phyloP scores from a whole-genome alignment of 2,113 vertebrate species.

The Petaurus breviceps region DNA sequence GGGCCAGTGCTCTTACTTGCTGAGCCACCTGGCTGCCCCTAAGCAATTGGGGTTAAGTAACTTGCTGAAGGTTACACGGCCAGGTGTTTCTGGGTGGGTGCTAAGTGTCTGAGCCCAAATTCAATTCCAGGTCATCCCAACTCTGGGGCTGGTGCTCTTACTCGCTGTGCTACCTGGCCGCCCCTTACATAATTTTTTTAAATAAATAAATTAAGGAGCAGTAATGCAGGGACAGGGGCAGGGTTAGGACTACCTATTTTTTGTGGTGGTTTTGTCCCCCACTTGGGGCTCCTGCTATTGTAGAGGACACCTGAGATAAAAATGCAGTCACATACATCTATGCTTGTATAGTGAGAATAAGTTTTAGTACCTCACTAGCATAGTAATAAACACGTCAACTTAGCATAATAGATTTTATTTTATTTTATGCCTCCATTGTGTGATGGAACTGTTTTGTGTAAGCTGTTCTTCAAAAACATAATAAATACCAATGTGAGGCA shows the following conservation, averaged over 20 bases:
- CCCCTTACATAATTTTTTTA: too few species aligned
- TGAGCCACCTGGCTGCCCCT: too few species aligned
- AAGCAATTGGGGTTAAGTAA: too few species aligned
- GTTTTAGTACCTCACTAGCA: background rate
- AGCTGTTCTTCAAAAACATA: background rate
- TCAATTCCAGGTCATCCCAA: too few species aligned
- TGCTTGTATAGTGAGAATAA: background rate
- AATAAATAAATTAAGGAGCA: too few species aligned
- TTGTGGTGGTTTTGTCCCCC: background rate
- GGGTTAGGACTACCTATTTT: background rate
- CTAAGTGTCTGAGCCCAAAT: too few species aligned
- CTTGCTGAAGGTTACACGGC: too few species aligned
- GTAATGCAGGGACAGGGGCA: background rate
- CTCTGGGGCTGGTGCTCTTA: too few species aligned
- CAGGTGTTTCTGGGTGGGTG: too few species aligned
- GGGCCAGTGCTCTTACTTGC: too few species aligned
- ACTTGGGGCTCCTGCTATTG: background rate
- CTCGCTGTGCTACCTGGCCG: too few species aligned
- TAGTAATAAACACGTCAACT: background rate
- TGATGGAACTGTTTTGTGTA: background rate
- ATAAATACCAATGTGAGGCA: background rate
- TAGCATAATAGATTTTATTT: background rate
- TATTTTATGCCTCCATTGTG: background rate
- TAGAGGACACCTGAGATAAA: background rate
- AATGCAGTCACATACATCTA: background rate